phyloP scores from a whole-genome alignment of 2,113 vertebrate species.

The Hippopotamus amphibius region DNA sequence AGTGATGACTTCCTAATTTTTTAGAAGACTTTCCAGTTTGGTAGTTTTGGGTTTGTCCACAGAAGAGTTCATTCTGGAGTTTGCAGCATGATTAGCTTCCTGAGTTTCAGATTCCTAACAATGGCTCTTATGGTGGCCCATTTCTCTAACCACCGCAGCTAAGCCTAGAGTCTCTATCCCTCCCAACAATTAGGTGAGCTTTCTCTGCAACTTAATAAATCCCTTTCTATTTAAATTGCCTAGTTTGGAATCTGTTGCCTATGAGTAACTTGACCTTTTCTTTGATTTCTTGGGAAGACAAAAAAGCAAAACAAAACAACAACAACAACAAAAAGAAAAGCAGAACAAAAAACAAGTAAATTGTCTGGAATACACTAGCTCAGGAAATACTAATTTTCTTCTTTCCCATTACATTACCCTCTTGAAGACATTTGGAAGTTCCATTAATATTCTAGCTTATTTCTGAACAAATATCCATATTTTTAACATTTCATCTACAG shows the following conservation, averaged over 20 bases:
- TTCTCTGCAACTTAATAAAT: neutral
- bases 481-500: neutral
- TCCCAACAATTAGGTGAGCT: neutral
- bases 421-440: neutral
- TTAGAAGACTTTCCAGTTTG: neutral
- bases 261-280: neutral
- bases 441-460: conserved; percentile 1
- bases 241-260: neutral
- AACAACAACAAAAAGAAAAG: neutral
- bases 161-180: neutral
- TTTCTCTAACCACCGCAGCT: neutral
- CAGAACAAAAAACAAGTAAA: neutral
- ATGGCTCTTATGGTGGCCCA: too few relatives aligned
- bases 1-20: neutral
- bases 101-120: neutral
- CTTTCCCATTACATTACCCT: neutral
- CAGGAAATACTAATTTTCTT: neutral
- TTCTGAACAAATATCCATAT: neutral
- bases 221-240: neutral
- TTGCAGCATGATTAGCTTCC: neutral
- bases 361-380: neutral
- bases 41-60: neutral
- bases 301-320: neutral
- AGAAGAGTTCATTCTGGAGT: neutral
- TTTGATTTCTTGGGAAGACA: neutral